Base-by-base conservation (phyloP, 2,888 invertebrate species). In the Torymus auratus region DNA sequence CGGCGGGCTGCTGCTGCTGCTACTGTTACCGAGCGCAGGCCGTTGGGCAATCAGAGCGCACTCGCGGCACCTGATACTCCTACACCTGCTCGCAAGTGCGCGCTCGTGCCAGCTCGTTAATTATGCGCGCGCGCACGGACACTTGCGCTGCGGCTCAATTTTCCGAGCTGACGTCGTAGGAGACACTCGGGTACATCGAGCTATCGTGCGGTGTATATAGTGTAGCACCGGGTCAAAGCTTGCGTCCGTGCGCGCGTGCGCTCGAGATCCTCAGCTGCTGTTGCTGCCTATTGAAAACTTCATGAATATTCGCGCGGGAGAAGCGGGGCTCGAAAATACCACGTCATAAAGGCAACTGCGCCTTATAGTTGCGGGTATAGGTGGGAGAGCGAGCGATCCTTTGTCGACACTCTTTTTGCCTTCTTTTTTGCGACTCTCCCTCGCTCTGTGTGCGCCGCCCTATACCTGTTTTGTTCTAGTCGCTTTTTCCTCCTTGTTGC, bases 291-390 rank as follows among this genome's bases (percentile, higher is more conserved):
- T 76, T 76, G 80, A 76, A 76, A 80, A 76, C 76, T 76, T 80
- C 76, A 80, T 80, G 80, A 80, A 80, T 80, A 80, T 80, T 80
- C 79, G 50, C 75, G 53, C 60, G 56, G 15, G 71, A 60, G 61
- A 58, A 58, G 74, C 74, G 55, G 78, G 60, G 74, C 62, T 73
- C 67, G 62, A 71, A 67, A 62, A 81, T 58, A 64, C 56, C 78
- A 68, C 71, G 50, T 80, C 61, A 74, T 77, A 77, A 76, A 82
- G 82, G 71, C 77, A 55, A 69, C 70, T 56, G 64, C 73, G 56
- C 72, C 61, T 53, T 61, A 61, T 55, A 41, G 64, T 62, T 55
- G 72, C 53, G 12, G 23, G 50, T 28, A 2, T 53, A 58, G 12
- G 28, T 28, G 67, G 50, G 70, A 56, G 60, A 55, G 23, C 11